Percentiles rank a stretch among this genome's conserved stretches.
Conservation (phyloP, 2,797 vertebrate species). For the Lateolabrax maculatus region DNA sequence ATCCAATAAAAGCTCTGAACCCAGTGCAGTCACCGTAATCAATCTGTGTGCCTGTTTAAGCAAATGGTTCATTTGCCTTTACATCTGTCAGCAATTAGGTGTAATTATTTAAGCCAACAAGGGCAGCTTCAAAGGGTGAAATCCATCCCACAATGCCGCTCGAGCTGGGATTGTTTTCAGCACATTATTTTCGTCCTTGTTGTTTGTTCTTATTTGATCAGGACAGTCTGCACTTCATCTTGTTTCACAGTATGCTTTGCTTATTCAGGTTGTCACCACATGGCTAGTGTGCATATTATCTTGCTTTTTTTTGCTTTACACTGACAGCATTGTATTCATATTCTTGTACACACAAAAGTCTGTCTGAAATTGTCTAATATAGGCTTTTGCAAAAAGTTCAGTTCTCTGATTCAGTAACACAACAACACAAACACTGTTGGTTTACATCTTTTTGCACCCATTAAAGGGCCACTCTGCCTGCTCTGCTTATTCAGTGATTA, state of each 20-base stretch:
- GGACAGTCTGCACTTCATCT: constrained; percentile 38
- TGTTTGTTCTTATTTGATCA: constrained; percentile 57
- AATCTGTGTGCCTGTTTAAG: constrained; percentile 49
- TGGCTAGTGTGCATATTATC: constrained; percentile 23
- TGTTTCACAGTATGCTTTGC: constrained; percentile 41
- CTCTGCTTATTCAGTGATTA: constrained; percentile 71
- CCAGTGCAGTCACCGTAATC: constrained; percentile 45
- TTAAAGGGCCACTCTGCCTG: constrained; percentile 53
- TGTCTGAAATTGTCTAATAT: constrained; percentile 23
- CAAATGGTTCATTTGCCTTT: constrained; percentile 66
- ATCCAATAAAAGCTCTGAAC: constrained; percentile 53
- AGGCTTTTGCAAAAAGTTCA: not conserved
- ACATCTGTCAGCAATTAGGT: constrained; percentile 80
- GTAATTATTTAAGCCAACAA: constrained; percentile 72
- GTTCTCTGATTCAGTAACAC: constrained; percentile 21
- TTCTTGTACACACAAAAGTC: constrained; percentile 25
- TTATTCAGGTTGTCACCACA: constrained; percentile 54
- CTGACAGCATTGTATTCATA: constrained; percentile 36
- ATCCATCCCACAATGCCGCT: constrained; percentile 53
- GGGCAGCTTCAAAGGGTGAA: constrained; percentile 65
- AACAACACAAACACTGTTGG: constrained; percentile 26
- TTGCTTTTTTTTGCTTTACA: constrained; percentile 26
- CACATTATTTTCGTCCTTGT: constrained; percentile 55
- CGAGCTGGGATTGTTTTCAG: constrained; percentile 57
- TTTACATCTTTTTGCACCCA: constrained; percentile 32